Evolutionary conservation across 2,797 vertebrate genomes (phyloP), one percentile per base, ranked within the genome.

Genomic region (Morelia viridis): DNA sequence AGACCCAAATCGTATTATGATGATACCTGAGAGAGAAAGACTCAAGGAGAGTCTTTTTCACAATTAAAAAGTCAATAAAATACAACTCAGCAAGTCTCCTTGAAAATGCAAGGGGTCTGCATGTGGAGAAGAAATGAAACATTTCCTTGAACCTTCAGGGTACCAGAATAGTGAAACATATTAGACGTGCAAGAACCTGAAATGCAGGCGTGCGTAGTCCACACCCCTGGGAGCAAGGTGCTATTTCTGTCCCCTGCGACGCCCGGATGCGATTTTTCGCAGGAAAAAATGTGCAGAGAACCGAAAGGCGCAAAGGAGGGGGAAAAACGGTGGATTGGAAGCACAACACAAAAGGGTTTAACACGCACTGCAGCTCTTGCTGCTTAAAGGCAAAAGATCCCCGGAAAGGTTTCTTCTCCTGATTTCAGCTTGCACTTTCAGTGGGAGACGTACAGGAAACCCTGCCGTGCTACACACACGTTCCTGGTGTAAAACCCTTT

Each of bases 181-280:
- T 5, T 17, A 28, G 64, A 9, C 56, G 13, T 71, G 53, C 62
- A 60, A 89, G 35, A 41, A 85, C 91, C 58, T 85, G 88, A 89
- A 65, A 28, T 4, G 3, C 5, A 56, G 61, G 35, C 26, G 12
- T 10, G 46, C 19, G 26, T 2, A 10, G 1, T 89, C 83, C 94
- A 96, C 96, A 91, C 93, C 96, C 94, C 0, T 0, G 85, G 88
- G 85, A 12, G 92, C 31, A 1, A 1, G 17, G 91, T 6, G 92
- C 93, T 97, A 96, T 96, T 97, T 96, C 94, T 93, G 94, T 91
- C 90, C 90, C 12, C 22, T 13, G 50, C 61, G 93, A 92, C 50
- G 65, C 93, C 91, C 84, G 13, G 93, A 92, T 94, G 94, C 91
- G 93, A 7, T 85, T 68, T 26, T 91, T 91, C 91, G 88, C 90